These are phyloP conservation scores for Ibycter americanus DNA, from an alignment of 2,797 vertebrate species.

Conservation along the genomic window DNA sequence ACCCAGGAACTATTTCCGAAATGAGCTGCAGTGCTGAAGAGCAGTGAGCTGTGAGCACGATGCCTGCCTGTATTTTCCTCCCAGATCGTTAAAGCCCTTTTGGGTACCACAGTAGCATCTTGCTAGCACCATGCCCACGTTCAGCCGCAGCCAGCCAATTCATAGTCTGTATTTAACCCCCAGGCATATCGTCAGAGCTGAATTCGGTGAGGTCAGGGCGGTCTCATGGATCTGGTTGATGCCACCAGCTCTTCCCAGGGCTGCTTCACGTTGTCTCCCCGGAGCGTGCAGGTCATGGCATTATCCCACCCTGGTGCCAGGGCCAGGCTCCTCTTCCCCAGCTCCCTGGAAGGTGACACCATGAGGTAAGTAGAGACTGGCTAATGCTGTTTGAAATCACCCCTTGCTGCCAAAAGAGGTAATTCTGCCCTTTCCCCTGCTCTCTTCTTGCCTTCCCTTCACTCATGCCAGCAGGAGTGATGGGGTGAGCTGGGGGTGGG, in stretches of 20 bases:
- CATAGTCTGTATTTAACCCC: rapidly evolving
- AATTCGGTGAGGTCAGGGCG: neutral
- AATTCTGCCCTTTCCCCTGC: neutral
- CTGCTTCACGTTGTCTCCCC: rapidly evolving
- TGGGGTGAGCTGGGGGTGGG: neutral
- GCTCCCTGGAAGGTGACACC: neutral
- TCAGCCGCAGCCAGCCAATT: neutral
- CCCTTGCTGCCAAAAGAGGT: neutral
- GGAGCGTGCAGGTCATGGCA: rapidly evolving
- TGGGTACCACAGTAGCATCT: neutral
- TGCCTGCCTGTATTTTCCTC: neutral
- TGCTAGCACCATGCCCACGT: neutral
- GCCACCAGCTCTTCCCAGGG: neutral
- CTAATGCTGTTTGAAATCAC: neutral
- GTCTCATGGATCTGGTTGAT: neutral
- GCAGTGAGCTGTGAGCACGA: neutral
- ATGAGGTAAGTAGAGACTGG: rapidly evolving
- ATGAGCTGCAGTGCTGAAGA: neutral
- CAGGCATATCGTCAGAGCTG: neutral
- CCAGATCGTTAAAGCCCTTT: neutral
- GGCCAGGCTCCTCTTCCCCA: neutral
- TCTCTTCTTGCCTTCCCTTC: neutral
- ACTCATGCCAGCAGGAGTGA: neutral
- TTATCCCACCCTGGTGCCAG: neutral
- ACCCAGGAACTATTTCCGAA: neutral